These are phyloP conservation scores for Eulemur mongoz DNA, from an alignment of 2,797 vertebrate species.

Conservation along the genomic window DNA sequence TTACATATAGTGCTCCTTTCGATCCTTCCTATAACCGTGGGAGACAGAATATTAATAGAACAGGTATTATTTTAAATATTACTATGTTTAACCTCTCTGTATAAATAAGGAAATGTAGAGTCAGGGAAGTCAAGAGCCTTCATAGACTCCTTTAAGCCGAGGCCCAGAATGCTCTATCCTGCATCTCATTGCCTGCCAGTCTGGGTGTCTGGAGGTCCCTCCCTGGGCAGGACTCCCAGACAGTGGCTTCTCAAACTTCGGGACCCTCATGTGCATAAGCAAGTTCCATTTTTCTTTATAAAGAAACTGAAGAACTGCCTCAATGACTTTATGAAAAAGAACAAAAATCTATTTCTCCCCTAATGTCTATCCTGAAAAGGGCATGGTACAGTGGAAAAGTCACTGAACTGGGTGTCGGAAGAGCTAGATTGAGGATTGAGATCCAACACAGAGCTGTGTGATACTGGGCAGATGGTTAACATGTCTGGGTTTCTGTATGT, in stretches of 20 bases:
- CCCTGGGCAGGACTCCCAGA: neutral
- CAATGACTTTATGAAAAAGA: neutral
- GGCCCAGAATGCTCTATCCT: neutral
- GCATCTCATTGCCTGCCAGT: neutral
- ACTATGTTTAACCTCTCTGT: neutral
- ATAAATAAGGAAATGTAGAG: neutral
- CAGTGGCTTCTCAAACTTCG: neutral
- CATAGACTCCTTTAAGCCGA: neutral
- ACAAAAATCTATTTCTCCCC: neutral
- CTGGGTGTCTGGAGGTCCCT: neutral
- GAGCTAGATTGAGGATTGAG: neutral
- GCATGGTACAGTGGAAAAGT: neutral
- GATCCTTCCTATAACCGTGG: neutral
- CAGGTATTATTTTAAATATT: neutral
- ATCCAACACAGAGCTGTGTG: neutral
- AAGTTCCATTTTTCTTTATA: neutral
- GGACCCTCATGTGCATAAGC: neutral
- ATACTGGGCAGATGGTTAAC: neutral
- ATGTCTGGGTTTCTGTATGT: neutral
- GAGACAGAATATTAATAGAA: neutral
- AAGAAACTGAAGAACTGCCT: neutral
- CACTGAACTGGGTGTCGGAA: neutral
- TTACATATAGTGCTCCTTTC: neutral
- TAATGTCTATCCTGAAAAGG: neutral
- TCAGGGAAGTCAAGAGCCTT: neutral